Conservation (phyloP, 2,797 vertebrate genomes). For the Gallinago stenura region DNA sequence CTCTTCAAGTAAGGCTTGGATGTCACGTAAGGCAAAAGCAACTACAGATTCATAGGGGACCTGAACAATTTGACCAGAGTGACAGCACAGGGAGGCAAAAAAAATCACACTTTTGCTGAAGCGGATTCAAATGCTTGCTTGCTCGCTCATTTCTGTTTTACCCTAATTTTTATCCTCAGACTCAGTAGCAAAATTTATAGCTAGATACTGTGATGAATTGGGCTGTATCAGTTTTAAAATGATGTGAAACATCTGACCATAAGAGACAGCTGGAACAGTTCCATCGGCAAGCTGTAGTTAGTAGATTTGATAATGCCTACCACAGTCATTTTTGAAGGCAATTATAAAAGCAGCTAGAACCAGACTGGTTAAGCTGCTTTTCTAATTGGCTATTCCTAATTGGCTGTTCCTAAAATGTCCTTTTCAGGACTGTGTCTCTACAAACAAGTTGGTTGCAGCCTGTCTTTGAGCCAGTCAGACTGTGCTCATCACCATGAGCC, state of each 20-base stretch:
- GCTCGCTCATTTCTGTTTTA: not conserved
- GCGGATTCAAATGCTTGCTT: not conserved
- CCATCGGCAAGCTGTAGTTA: not conserved
- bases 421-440: not conserved
- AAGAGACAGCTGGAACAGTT: not conserved
- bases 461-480: not conserved
- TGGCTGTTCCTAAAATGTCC: not conserved
- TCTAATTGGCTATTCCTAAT: not conserved
- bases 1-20: not conserved
- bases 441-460: not conserved
- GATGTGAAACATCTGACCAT: not conserved
- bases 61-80: not conserved
- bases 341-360: not conserved
- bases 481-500: not conserved
- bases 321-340: not conserved
- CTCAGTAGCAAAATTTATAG: not conserved
- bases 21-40: not conserved
- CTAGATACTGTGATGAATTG: not conserved
- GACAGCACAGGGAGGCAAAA: not conserved
- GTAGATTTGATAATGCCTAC: not conserved
- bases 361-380: not conserved
- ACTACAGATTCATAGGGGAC: not conserved
- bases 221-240: not conserved
- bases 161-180: not conserved
- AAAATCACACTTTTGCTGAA: not conserved